Evolutionary conservation across 2,888 invertebrate species (phyloP), one percentile per base, ranked within the genome.

Genomic region (Cantharis rustica): DNA sequence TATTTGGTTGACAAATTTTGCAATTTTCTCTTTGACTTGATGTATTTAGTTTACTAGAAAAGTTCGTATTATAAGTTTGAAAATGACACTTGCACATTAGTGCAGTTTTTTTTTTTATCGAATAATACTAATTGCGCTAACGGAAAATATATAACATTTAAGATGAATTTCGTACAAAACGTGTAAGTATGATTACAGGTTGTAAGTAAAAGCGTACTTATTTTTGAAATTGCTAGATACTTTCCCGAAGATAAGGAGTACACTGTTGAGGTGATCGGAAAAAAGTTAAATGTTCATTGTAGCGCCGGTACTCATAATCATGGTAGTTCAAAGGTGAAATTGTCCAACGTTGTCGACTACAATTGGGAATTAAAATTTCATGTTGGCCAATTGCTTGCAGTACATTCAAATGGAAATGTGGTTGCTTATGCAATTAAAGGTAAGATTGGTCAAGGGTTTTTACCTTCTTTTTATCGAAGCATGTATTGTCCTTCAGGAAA

Each of bases 381-480:
- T 84, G 91, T 93, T 0, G 98, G 98, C 0, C 95, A 96, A 85
- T 89, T 98, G 76, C 92, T 98, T 62, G 96, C 97, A 10, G 94
- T 96, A 63, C 97, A 98, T 87, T 92, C 94, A 84, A 93, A 93
- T 84, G 95, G 96, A 73, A 94, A 94, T 84, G 95, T 95, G 87
- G 90, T 97, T 81, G 98, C 98, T 0, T 98, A 98, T 89, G 95
- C 94, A 77, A 93, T 98, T 79, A 96, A 95, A 93, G 95, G 97
- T 96, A 88, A 87, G 84, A 81, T 68, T 74, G n/a, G n/a, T 31
- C 27, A 61, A 10, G 10, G 27, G 15, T 68, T 69, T 16, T 20
- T 61, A 16, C 7, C 64, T 26, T n/a, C 3, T 47, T 47, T 69
- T 61, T 61, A 16, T 16, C 17, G 13, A 17, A 23, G n/a, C 9